phyloP scores from a whole-genome alignment of 2,888 invertebrate genomes.

The Mamestra brassicae region DNA sequence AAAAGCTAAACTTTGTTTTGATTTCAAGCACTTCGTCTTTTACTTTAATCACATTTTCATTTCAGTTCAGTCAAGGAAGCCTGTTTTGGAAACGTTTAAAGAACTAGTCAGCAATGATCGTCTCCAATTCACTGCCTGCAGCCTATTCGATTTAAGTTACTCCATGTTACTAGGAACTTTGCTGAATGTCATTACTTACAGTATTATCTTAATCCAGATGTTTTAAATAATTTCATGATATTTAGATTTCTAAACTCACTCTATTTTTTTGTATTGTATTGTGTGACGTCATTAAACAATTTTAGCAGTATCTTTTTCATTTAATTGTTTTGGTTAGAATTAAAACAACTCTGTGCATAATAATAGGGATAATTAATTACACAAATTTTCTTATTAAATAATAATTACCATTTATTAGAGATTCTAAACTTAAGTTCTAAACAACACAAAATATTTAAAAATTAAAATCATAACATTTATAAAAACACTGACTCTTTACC shows the following conservation, averaged over 20 bases:
- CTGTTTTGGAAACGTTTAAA: conserved; percentile 75
- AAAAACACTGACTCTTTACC: neutral
- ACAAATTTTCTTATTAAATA: neutral
- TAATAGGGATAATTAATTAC: neutral
- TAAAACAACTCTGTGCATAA: too few species aligned
- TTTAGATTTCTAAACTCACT: neutral
- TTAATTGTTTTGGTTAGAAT: neutral
- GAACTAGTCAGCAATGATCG: conserved; percentile 74
- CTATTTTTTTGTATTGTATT: neutral
- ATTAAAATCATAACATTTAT: neutral
- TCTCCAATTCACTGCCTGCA: conserved; percentile 77
- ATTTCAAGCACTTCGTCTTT: neutral
- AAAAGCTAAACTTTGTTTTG: neutral
- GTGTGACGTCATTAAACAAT: conserved; percentile 24
- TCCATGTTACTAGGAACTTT: conserved; percentile 76
- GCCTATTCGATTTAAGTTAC: conserved; percentile 76
- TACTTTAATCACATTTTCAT: conserved; percentile 10
- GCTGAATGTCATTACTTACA: conserved; percentile 81
- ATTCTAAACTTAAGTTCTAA: conserved; percentile 49
- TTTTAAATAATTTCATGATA: conserved; percentile 51
- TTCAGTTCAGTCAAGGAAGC: conserved; percentile 73
- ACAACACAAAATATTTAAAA: neutral
- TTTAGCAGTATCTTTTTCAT: neutral
- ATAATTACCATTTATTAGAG: conserved; percentile 53
- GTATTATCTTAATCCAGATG: conserved; percentile 80